These are phyloP conservation scores for Pangasius larnaudii DNA, from an alignment of 2,797 vertebrate species.

Conservation along the genomic window DNA sequence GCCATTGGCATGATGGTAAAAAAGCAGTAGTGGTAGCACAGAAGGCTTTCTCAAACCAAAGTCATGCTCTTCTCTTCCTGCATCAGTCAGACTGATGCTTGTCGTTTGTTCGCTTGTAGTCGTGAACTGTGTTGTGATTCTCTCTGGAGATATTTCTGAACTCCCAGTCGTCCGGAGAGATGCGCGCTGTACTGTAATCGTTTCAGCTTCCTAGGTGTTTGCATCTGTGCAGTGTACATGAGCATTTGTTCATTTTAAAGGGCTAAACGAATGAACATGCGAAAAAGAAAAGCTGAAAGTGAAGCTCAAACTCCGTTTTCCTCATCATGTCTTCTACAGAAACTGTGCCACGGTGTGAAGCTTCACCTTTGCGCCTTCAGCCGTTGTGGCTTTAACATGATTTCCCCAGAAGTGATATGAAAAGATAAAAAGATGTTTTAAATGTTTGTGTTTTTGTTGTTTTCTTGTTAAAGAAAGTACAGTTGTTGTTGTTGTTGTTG, in stretches of 20 bases:
- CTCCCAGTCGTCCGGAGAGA: no score
- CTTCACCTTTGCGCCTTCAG: not conserved
- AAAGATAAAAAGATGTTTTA: not conserved
- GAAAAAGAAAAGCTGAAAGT: not conserved
- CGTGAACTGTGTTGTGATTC: not conserved
- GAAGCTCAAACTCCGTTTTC: not conserved
- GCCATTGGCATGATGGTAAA: not conserved
- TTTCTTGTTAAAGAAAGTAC: not conserved
- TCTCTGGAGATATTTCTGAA: not conserved
- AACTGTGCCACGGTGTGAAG: conserved; percentile 12
- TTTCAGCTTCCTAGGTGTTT: not conserved
- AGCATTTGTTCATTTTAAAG: not conserved
- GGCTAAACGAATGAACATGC: not conserved
- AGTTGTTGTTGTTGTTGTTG: not conserved
- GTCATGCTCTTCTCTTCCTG: not conserved
- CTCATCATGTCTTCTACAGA: not conserved
- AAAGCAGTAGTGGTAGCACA: not conserved
- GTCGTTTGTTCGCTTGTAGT: not conserved
- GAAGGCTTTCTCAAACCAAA: not conserved
- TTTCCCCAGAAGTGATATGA: conserved; percentile 8
- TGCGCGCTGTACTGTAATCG: not conserved
- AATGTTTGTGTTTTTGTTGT: not conserved
- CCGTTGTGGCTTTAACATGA: conserved; percentile 12
- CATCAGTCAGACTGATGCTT: not conserved
- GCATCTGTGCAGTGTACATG: not conserved